Percentiles rank a stretch among this genome's conserved stretches.
phyloP scores from a whole-genome alignment of 2,888 invertebrate genomes.

The Arctia plantaginis region DNA sequence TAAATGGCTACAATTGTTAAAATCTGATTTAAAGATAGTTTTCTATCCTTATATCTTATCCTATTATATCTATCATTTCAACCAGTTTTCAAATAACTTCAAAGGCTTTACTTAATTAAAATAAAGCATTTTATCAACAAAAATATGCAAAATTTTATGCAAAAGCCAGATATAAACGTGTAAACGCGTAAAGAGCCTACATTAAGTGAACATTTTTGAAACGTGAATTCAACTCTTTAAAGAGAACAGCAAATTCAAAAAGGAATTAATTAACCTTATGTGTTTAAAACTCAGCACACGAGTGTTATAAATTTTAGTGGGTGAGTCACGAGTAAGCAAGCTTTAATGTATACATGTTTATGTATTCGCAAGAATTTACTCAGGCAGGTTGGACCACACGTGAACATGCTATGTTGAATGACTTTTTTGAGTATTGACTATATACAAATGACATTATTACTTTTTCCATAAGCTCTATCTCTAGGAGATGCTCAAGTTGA shows the following conservation, averaged over 20 bases:
- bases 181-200: constrained; percentile 38
- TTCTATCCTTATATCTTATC: background rate
- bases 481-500: background rate
- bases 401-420: constrained; percentile 54
- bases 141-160: background rate
- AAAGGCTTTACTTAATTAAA: background rate
- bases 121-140: background rate
- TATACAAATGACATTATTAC: background rate
- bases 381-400: constrained; percentile 52
- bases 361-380: constrained; percentile 65
- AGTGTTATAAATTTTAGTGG: constrained; percentile 68
- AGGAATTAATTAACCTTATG: constrained; percentile 73
- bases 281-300: constrained; percentile 71
- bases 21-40: background rate
- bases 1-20: background rate
- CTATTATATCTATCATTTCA: background rate
- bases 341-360: constrained; percentile 53
- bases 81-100: background rate
- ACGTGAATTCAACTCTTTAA: constrained; percentile 55
- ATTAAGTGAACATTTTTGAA: constrained; percentile 36
- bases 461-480: background rate
- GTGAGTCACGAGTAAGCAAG: constrained; percentile 61
- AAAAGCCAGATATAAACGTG: constrained; percentile 18
- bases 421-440: constrained; percentile 38
- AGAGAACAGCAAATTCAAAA: constrained; percentile 65